Evolutionary conservation across 2,888 invertebrate genomes (phyloP).

Genomic region (Nemotelus nigrinus): DNA sequence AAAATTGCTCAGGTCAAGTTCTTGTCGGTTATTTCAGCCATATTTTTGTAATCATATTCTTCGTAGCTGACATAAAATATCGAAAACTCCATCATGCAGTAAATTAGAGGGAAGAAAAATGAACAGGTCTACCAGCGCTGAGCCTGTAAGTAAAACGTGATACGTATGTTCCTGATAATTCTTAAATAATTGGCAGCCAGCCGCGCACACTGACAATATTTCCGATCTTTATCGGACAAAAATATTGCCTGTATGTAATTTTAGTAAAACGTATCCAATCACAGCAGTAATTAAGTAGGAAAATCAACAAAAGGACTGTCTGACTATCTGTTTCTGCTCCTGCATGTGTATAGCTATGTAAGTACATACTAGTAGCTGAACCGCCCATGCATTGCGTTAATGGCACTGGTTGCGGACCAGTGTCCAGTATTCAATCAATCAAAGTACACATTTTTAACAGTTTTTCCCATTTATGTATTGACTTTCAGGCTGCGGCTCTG

Average conservation of each 20-base stretch:
- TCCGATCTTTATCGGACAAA: not conserved
- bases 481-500: slow-evolving; percentile 46
- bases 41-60: too few relatives aligned
- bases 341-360: not conserved
- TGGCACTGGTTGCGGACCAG: slow-evolving; percentile 31
- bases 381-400: slow-evolving; percentile 8
- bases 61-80: too few relatives aligned
- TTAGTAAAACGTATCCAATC: slow-evolving; percentile 48
- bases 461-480: slow-evolving; percentile 50
- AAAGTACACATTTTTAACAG: slow-evolving; percentile 46
- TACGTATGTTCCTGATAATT: too few relatives aligned
- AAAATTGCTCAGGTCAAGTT: too few relatives aligned
- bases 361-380: not conserved
- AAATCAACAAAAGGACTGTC: slow-evolving; percentile 48
- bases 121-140: too few relatives aligned
- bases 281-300: slow-evolving; percentile 50
- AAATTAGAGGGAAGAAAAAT: too few relatives aligned
- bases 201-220: too few relatives aligned
- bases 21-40: too few relatives aligned
- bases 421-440: slow-evolving; percentile 50
- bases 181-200: too few relatives aligned
- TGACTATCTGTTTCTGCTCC: slow-evolving; percentile 11
- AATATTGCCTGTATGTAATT: slow-evolving; percentile 34
- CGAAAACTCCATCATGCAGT: too few relatives aligned
- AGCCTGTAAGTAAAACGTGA: too few relatives aligned